Evolutionary conservation across 1,140 invertebrate species (phyloP).

Genomic region (Cydia fagiglandana): DNA sequence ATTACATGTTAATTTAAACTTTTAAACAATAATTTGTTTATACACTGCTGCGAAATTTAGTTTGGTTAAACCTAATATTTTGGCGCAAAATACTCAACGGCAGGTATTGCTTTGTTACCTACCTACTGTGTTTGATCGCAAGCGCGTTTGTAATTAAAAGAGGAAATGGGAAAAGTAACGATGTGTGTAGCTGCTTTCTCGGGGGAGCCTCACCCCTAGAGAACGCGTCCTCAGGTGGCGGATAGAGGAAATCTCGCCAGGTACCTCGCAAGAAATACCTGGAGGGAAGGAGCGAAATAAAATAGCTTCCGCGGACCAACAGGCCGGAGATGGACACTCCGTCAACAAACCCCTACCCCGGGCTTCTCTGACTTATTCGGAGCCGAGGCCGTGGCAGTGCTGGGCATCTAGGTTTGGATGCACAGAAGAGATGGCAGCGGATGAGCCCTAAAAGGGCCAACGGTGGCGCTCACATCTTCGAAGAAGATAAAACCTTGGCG

Average conservation of each 20-base stretch:
- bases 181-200: background rate
- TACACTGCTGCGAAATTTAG: too few relatives aligned
- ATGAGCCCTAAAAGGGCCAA: background rate
- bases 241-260: background rate
- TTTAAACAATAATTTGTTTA: too few relatives aligned
- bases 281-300: constrained; percentile 31
- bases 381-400: background rate
- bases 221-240: too few relatives aligned
- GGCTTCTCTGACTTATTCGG: constrained; percentile 15
- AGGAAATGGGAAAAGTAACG: constrained; percentile 1
- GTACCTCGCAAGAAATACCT: too few relatives aligned
- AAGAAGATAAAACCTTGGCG: background rate
- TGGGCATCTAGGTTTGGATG: background rate
- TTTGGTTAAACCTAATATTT: too few relatives aligned
- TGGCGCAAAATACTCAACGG: too few relatives aligned
- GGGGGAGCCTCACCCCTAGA: too few relatives aligned
- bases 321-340: constrained; percentile 40
- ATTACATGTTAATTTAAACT: too few relatives aligned
- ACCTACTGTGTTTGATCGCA: background rate
- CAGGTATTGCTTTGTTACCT: too few relatives aligned
- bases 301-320: constrained; percentile 39
- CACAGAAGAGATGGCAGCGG: background rate
- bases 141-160: constrained; percentile 4
- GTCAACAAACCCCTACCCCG: constrained; percentile 34
- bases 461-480: background rate